Conservation (phyloP, 2,888 invertebrate species). For the Epirrhoe alternata region DNA sequence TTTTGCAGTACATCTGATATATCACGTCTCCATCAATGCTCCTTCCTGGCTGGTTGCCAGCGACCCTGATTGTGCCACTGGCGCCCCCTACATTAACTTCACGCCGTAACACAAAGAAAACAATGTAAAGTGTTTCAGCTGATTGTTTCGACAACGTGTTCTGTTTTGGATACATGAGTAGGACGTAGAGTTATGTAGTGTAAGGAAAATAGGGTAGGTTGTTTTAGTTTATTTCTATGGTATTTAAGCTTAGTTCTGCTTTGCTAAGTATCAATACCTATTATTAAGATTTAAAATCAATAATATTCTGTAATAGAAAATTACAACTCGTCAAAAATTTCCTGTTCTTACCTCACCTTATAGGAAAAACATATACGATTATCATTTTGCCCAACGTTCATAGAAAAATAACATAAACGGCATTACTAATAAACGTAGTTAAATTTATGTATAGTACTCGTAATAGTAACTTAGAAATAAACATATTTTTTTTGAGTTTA, state of each 20-base stretch:
- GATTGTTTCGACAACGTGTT: constrained; percentile 44
- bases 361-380: too few species aligned
- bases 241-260: background rate
- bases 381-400: too few species aligned
- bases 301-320: too few species aligned
- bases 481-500: too few species aligned
- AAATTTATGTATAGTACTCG: too few species aligned
- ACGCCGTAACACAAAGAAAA: constrained; percentile 46
- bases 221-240: background rate
- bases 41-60: constrained; percentile 54
- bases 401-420: too few species aligned
- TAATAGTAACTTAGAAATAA: too few species aligned
- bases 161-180: constrained; percentile 33
- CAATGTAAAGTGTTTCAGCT: constrained; percentile 44
- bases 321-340: too few species aligned
- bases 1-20: constrained; percentile 14
- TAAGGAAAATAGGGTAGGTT: background rate
- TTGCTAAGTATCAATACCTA: too few species aligned
- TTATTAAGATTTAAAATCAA: too few species aligned
- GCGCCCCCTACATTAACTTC: constrained; percentile 53
- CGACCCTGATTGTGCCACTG: constrained; percentile 50
- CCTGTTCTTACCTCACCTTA: too few species aligned
- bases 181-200: constrained; percentile 5
- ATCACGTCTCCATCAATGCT: constrained; percentile 49
- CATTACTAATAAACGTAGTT: too few species aligned